A percentile compares a stretch with the other conserved stretches of the same genome.
phyloP scores from a whole-genome alignment of 2,888 invertebrate species.

The Ametastegia equiseti region DNA sequence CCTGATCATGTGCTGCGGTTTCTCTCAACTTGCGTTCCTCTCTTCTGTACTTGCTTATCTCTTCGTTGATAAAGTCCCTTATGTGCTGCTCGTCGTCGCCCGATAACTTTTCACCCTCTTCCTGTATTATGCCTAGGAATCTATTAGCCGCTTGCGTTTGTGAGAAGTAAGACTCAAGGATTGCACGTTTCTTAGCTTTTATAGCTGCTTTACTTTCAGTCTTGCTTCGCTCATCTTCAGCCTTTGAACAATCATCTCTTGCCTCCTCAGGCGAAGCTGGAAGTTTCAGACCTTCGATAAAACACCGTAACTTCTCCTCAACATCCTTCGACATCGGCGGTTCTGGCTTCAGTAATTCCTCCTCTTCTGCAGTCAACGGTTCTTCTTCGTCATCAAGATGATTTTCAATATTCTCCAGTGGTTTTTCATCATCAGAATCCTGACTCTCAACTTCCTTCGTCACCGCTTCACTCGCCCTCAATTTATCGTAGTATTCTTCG shows the following conservation, averaged over 20 bases:
- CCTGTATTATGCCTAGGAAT: constrained; percentile 87
- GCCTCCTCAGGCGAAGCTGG: constrained; percentile 57
- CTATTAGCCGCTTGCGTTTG: constrained; percentile 81
- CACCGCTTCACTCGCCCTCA: not conserved
- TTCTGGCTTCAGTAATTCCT: constrained; percentile 50
- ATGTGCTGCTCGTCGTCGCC: constrained; percentile 77
- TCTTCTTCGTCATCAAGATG: constrained; percentile 38
- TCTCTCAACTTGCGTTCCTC: constrained; percentile 72
- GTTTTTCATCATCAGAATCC: constrained; percentile 44
- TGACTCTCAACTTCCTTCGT: constrained; percentile 71
- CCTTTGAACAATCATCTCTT: constrained; percentile 51
- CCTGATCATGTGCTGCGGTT: constrained; percentile 71
- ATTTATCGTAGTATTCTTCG: constrained; percentile 34
- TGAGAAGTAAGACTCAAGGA: constrained; percentile 79
- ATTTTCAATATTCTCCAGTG: constrained; percentile 56
- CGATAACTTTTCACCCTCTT: constrained; percentile 84
- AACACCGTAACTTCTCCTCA: constrained; percentile 68
- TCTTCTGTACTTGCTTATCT: constrained; percentile 74
- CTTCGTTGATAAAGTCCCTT: constrained; percentile 78
- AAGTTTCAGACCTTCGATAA: constrained; percentile 68
- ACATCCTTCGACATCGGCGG: constrained; percentile 66
- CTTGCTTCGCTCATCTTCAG: constrained; percentile 51
- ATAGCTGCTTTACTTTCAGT: constrained; percentile 69
- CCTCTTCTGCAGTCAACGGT: constrained; percentile 49
- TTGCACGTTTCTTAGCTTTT: constrained; percentile 78